phyloP scores from a whole-genome alignment of 2,797 vertebrate species.

The Geotrypetes seraphini region DNA sequence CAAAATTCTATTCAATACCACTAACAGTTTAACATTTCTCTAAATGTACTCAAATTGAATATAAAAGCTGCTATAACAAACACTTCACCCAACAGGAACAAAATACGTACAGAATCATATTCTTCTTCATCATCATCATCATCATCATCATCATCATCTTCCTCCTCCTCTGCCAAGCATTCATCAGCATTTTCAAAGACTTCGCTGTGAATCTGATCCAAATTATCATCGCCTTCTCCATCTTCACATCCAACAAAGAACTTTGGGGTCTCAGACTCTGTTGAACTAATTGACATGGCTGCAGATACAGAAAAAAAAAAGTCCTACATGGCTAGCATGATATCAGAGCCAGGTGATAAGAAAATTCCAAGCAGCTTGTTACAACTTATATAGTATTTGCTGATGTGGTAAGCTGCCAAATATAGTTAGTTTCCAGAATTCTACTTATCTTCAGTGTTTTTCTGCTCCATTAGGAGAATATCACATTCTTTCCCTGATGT shows the following conservation, averaged over 20 bases:
- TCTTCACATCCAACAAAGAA: slow-evolving; percentile 79
- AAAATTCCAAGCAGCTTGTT: slow-evolving; percentile 11
- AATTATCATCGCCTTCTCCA: slow-evolving; percentile 56
- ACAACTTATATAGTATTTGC: slow-evolving; percentile 8
- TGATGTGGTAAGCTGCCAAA: slow-evolving; percentile 24
- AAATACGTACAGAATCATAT: slow-evolving; percentile 70
- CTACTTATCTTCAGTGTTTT: slow-evolving; percentile 32
- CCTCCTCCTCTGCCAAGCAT: slow-evolving; percentile 59
- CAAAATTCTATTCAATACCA: too few relatives aligned
- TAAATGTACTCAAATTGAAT: too few relatives aligned
- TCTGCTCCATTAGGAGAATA: slow-evolving; percentile 11
- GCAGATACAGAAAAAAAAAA: slow-evolving; percentile 1
- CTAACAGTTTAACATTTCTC: too few relatives aligned
- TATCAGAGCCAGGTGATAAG: slow-evolving; percentile 1
- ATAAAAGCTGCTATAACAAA: too few relatives aligned
- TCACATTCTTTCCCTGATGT: slow-evolving; percentile 17
- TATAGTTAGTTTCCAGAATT: slow-evolving; percentile 22
- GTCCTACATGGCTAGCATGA: slow-evolving; percentile 27
- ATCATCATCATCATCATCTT: slow-evolving; percentile 44
- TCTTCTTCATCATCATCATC: too few relatives aligned
- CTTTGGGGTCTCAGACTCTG: slow-evolving; percentile 56
- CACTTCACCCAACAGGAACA: too few relatives aligned
- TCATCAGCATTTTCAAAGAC: slow-evolving; percentile 67
- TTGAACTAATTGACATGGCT: slow-evolving; percentile 50
- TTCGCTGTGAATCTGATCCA: slow-evolving; percentile 52